Conservation (phyloP, 2,888 invertebrate genomes). For the Thecophora atra region DNA sequence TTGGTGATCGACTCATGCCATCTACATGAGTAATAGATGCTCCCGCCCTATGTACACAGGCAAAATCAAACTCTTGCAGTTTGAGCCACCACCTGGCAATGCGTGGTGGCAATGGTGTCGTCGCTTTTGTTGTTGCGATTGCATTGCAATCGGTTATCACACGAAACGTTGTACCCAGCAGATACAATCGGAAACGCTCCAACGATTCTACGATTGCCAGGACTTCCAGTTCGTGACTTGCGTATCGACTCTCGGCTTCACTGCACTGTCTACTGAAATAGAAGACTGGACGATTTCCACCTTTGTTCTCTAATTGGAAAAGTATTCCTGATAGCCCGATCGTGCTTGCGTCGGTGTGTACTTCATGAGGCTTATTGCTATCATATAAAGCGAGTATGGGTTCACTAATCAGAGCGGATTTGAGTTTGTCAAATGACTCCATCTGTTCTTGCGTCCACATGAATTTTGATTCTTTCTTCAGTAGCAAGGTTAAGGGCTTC, state of each 20-base stretch:
- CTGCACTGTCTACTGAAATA: conserved; percentile 15
- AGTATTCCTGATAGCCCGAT: background rate
- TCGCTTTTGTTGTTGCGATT: conserved; percentile 14
- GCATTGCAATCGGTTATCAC: conserved; percentile 7
- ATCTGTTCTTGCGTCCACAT: conserved; percentile 38
- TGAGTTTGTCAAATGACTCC: conserved; percentile 27
- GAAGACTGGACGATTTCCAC: background rate
- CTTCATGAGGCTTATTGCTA: background rate
- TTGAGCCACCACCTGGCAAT: no score
- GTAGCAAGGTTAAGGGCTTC: conserved; percentile 37
- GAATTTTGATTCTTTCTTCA: conserved; percentile 38
- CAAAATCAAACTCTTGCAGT: conserved; percentile 38
- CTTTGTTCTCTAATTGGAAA: background rate
- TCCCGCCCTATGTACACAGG: conserved; percentile 28
- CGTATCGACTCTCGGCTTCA: conserved; percentile 16
- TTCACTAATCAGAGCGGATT: conserved; percentile 20
- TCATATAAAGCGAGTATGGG: background rate
- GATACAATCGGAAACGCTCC: conserved; percentile 12
- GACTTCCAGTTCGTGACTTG: conserved; percentile 19
- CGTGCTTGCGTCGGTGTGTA: background rate
- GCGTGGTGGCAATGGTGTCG: conserved; percentile 4
- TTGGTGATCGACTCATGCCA: conserved; percentile 24
- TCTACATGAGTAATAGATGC: conserved; percentile 35
- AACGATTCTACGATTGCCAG: conserved; percentile 13
- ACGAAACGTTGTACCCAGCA: background rate